Evolutionary conservation across 1,140 invertebrate species (phyloP), one percentile per base, ranked within the genome.

Genomic region (Cataglyphis hispanica): DNA sequence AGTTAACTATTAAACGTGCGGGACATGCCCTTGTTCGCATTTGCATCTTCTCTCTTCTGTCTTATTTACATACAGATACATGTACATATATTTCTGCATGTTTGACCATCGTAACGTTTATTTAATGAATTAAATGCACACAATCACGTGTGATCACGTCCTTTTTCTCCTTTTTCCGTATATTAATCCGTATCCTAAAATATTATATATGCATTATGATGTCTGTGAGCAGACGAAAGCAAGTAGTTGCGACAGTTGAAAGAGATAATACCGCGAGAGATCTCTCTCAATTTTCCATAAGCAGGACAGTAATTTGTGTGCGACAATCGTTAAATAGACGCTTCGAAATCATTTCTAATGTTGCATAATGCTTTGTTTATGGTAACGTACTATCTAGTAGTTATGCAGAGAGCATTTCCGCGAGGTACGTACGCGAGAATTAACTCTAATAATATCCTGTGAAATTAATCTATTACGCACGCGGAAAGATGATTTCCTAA

Each of bases 291-390:
- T 58, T 81, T 22, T 7, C 5, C 34, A n/a, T 43, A 61, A 25
- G 2, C 25, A 43, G 4, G 4, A 19, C 6, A n/a, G n/a, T 43
- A 63, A 83, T 83, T 83, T 43, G 8, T 58, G 13, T 25, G 7
- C 37, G n/a, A 8, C 13, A 46, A 74, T 72, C 61, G n/a, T 61
- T 74, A 83, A 72, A 83, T 6, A n/a, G 16, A 58, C 37, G 34
- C 66, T 70, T 70, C 13, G n/a, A 11, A 72, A 7, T 19, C 25
- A 53, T 74, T 83, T 74, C 78, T 83, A 56, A n/a, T 16, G 31
- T 83, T 74, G 53, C 78, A 43, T 34, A 81, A 81, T 72, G 37
- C 25, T 74, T 74, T 83, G 67, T 83, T 60, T 46, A 60, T 1
- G 13, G 11, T n/a, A 74, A 74, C 37, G n/a, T 83, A 46, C 37